Evolutionary conservation across 1,140 invertebrate species (phyloP), one percentile per base, ranked within the genome.

Genomic region (Diorhabda elongata): DNA sequence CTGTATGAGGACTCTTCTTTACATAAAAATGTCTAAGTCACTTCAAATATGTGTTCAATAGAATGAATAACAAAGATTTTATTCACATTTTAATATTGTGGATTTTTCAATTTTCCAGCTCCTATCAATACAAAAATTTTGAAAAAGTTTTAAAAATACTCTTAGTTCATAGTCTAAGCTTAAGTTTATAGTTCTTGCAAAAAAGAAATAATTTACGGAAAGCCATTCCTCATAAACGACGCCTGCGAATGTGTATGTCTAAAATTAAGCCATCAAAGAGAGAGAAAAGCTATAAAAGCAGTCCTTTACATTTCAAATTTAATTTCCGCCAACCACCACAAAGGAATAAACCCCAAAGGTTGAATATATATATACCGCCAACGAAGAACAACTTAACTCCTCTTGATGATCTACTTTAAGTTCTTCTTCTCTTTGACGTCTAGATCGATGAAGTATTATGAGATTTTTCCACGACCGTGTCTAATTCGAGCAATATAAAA

Each of bases 221-320:
- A 52, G n/a, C 47, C 6, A 8, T 52, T 6, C 47, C 47, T 52
- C 47, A n/a, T 52, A 52, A 52, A 52, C n/a, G 47, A n/a, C 47
- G 26, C 8, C 61, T 43, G 44, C 61, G 43, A 44, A 62, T 62
- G 43, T 11, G 44, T 62, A 42, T 62, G 61, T 62, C 61, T 5
- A 62, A 62, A 62, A 62, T 44, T 62, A 42, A 62, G 47, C 47
- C 47, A 8, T 52, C 61, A 44, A 62, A 62, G 61, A n/a, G n/a
- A 47, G 44, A 43, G 43, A 44, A 62, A n/a, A 44, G 42, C 61
- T 45, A 43, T 11, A 11, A 62, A 44, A 62, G 43, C 61, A 62
- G n/a, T 62, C 44, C 61, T 62, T 62, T 44, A 44, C 44, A 62
- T 62, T 62, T 62, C 61, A 62, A 44, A 62, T 62, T 62, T 62